phyloP scores from a whole-genome alignment of 2,797 vertebrate genomes.

The Simalia tracyae region DNA sequence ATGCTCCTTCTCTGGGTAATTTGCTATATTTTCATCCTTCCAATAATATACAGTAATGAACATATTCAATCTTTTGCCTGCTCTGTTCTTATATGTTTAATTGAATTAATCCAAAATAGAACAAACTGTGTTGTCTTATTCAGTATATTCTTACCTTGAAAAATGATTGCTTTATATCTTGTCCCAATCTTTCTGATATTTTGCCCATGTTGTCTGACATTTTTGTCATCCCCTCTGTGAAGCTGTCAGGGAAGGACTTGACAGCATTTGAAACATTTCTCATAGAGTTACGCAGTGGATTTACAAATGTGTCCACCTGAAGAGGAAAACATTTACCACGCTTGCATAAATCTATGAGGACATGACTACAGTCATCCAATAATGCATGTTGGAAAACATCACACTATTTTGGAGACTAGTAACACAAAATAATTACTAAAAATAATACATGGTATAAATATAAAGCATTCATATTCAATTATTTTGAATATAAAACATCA shows the following conservation, averaged over 20 bases:
- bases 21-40: background rate
- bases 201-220: slow-evolving; percentile 99
- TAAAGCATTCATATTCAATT: slow-evolving; percentile 14
- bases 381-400: slow-evolving; percentile 43
- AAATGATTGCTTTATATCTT: slow-evolving; percentile 97
- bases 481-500: background rate
- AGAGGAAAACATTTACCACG: slow-evolving; percentile 70
- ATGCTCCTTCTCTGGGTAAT: background rate
- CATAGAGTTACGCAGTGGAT: slow-evolving; percentile 97
- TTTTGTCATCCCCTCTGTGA: slow-evolving; percentile 97
- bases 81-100: background rate
- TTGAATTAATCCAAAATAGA: slow-evolving; percentile 73
- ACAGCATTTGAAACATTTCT: slow-evolving; percentile 97
- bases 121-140: background rate
- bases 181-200: slow-evolving; percentile 95
- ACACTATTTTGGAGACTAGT: slow-evolving; percentile 38
- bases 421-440: slow-evolving; percentile 26
- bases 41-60: background rate
- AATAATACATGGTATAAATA: background rate
- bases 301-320: slow-evolving; percentile 99
- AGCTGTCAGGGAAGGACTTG: slow-evolving; percentile 94
- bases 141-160: slow-evolving; percentile 86
- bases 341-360: slow-evolving; percentile 62
- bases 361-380: slow-evolving; percentile 51
- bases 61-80: background rate